Conservation (phyloP, 2,113 vertebrate species). For the Oenanthe oenanthe region DNA sequence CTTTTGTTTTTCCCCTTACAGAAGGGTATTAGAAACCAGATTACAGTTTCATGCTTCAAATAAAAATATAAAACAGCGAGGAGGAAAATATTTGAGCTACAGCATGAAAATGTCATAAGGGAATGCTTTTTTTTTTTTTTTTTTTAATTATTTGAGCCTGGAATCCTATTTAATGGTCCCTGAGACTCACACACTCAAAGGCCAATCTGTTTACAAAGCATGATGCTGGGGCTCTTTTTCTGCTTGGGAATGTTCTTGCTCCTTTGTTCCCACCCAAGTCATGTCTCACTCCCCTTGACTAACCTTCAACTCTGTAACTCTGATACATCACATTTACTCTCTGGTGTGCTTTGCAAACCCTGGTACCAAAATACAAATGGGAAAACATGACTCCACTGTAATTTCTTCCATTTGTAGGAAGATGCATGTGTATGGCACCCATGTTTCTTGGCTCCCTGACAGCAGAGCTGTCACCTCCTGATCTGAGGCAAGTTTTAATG, state of each 20-base stretch:
- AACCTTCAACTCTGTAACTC: not conserved
- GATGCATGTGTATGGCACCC: slow-evolving; percentile 9
- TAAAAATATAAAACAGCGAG: not conserved
- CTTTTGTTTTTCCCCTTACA: not conserved
- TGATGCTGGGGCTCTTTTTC: not conserved
- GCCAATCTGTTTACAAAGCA: not conserved
- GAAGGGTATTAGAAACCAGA: not conserved
- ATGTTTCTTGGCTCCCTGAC: not conserved
- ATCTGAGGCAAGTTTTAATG: slow-evolving; percentile 24
- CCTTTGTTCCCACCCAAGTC: not conserved
- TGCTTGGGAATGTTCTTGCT: not conserved
- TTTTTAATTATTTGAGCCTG: not conserved
- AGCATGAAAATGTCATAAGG: not conserved
- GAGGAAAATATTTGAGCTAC: not conserved
- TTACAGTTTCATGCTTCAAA: not conserved
- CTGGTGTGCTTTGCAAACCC: not conserved
- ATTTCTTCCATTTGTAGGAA: slow-evolving; percentile 7
- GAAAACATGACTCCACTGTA: slow-evolving; percentile 13
- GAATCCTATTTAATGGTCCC: not conserved
- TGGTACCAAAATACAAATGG: not conserved
- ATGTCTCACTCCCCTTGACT: not conserved
- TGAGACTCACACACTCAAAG: not conserved
- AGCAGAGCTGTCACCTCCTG: slow-evolving; percentile 10
- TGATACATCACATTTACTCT: not conserved
- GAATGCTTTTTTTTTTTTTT: not conserved